phyloP scores from a whole-genome alignment of 2,113 vertebrate genomes.

The Nansenia antarctica region DNA sequence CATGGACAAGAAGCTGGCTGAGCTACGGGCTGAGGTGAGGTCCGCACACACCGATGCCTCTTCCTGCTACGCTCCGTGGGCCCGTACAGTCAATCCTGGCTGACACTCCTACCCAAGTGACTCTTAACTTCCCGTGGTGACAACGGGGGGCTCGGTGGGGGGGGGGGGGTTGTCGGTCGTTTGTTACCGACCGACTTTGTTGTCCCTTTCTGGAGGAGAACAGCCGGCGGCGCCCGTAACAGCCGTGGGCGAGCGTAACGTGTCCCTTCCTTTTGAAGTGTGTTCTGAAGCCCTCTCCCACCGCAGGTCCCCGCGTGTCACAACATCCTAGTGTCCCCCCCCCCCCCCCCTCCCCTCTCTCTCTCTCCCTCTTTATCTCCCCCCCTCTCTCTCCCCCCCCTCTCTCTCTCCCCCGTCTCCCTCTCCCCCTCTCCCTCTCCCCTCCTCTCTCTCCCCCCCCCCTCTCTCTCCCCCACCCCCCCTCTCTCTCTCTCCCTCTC shows the following conservation, averaged over 20 bases:
- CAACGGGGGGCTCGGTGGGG: background rate
- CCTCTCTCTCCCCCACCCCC: too few relatives aligned
- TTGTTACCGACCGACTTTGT: background rate
- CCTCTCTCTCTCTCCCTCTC: too few relatives aligned
- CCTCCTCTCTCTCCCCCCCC: background rate
- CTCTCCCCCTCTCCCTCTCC: background rate
- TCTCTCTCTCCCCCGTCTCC: too few relatives aligned
- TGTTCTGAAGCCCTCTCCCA: background rate
- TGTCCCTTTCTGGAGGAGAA: background rate
- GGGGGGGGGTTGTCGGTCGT: too few relatives aligned
- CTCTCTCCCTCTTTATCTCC: background rate
- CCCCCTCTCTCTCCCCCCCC: background rate
- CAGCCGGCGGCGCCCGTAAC: background rate
- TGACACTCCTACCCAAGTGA: background rate
- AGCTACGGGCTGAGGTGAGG: constrained; percentile 89
- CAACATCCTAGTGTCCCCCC: background rate
- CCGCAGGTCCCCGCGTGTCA: background rate
- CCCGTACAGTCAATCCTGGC: background rate
- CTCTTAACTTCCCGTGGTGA: background rate
- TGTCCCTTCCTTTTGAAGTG: background rate
- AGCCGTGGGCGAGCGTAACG: background rate
- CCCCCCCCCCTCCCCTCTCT: background rate
- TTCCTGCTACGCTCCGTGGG: background rate
- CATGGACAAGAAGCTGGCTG: constrained; percentile 97
- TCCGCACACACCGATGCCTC: background rate